Evolutionary conservation across 2,888 invertebrate genomes (phyloP).

Genomic region (Acleris emargana): DNA sequence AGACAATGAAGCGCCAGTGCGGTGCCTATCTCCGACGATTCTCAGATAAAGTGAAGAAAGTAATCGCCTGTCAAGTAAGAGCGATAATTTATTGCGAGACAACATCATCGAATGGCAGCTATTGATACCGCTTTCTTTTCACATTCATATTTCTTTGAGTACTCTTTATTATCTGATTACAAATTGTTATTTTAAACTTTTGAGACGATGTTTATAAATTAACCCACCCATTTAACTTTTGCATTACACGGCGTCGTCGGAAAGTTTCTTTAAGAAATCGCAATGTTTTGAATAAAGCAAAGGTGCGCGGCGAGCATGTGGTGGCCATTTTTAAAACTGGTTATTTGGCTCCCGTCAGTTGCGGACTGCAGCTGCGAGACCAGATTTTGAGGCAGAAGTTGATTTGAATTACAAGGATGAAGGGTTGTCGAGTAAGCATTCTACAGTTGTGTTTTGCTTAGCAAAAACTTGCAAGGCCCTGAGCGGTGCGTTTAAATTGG

Average conservation of each 20-base stretch:
- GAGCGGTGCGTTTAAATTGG: not conserved
- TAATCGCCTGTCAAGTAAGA: slow-evolving; percentile 57
- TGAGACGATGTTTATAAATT: no score
- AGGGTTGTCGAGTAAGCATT: not conserved
- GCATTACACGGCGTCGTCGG: not conserved
- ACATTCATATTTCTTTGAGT: slow-evolving; percentile 45
- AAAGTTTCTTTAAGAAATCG: slow-evolving; percentile 9
- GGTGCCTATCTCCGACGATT: slow-evolving; percentile 31
- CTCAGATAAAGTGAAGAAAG: slow-evolving; percentile 48
- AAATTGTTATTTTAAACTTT: not conserved
- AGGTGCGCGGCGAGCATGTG: slow-evolving; percentile 39
- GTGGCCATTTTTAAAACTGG: slow-evolving; percentile 71
- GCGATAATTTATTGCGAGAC: slow-evolving; percentile 51
- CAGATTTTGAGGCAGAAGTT: slow-evolving; percentile 49
- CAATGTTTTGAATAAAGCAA: slow-evolving; percentile 22
- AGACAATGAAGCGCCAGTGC: slow-evolving; percentile 58
- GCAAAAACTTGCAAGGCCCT: no score
- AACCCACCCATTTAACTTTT: not conserved
- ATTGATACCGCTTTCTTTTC: slow-evolving; percentile 57
- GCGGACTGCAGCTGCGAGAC: slow-evolving; percentile 53
- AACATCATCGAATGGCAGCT: slow-evolving; percentile 49
- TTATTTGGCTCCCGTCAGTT: slow-evolving; percentile 55
- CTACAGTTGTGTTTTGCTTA: not conserved
- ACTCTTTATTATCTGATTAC: slow-evolving; percentile 9
- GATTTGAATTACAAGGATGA: slow-evolving; percentile 2